phyloP scores from a whole-genome alignment of 2,888 invertebrate species.

The Andrena praecox region DNA sequence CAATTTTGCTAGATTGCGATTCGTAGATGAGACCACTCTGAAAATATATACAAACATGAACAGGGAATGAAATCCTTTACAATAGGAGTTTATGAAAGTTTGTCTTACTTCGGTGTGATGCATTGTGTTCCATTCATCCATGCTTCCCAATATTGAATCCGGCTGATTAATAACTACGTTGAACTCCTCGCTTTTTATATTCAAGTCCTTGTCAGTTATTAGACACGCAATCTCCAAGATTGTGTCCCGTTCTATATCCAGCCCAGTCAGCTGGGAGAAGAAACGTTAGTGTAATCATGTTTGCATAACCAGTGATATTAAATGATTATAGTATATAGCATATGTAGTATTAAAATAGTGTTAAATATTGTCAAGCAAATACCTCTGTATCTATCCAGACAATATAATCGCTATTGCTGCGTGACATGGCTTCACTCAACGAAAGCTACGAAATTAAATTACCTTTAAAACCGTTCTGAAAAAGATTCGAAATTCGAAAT shows the following conservation, averaged over 20 bases:
- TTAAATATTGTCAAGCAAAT: slow-evolving; percentile 53
- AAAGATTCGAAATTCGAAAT: not conserved
- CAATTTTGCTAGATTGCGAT: slow-evolving; percentile 89
- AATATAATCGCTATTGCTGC: slow-evolving; percentile 80
- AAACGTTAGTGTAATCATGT: slow-evolving; percentile 27
- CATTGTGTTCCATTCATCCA: slow-evolving; percentile 94
- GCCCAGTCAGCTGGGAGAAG: slow-evolving; percentile 92
- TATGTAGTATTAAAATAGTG: slow-evolving; percentile 6
- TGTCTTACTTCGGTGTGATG: slow-evolving; percentile 91
- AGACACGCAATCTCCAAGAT: slow-evolving; percentile 96
- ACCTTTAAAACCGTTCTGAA: not conserved
- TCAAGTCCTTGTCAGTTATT: slow-evolving; percentile 93
- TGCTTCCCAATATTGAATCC: slow-evolving; percentile 89
- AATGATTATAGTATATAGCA: too few species aligned
- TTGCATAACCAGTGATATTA: not conserved
- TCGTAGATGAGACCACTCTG: slow-evolving; percentile 92
- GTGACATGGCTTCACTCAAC: slow-evolving; percentile 38
- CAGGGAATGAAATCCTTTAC: not conserved
- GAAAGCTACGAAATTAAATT: slow-evolving; percentile 12
- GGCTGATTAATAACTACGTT: slow-evolving; percentile 92
- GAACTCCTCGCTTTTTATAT: slow-evolving; percentile 91
- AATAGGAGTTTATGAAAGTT: not conserved
- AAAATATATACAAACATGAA: not conserved
- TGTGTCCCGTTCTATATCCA: slow-evolving; percentile 91
- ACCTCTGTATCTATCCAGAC: slow-evolving; percentile 92